phyloP scores from a whole-genome alignment of 2,113 vertebrate genomes.

The Cynoglossus semilaevis region DNA sequence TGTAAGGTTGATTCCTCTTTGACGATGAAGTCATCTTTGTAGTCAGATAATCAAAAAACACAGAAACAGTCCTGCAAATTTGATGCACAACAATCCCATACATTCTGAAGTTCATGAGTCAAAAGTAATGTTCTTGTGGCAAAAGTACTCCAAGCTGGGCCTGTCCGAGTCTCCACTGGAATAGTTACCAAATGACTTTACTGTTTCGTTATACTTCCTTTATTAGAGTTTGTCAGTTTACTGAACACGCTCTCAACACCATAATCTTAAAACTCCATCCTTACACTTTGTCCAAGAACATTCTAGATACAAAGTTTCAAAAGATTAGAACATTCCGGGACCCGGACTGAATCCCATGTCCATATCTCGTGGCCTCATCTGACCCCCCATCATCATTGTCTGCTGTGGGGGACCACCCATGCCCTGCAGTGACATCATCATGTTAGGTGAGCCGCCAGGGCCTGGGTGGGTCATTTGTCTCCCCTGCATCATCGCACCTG shows the following conservation, averaged over 20 bases:
- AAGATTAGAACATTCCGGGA: conserved; percentile 83
- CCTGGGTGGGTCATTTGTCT: conserved; percentile 94
- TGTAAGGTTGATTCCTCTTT: conserved; percentile 66
- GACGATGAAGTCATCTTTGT: conserved; percentile 66
- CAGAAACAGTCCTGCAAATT: conserved; percentile 67
- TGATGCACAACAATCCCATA: conserved; percentile 75
- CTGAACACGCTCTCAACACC: conserved; percentile 33
- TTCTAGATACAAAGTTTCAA: conserved; percentile 90
- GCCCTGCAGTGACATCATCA: conserved; percentile 99
- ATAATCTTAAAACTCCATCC: conserved; percentile 36
- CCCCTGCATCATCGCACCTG: conserved; percentile 92
- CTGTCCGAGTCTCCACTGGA: conserved; percentile 51
- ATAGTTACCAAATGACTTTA: conserved; percentile 59
- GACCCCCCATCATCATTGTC: conserved; percentile 98
- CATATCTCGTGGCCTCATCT: conserved; percentile 97
- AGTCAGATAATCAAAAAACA: conserved; percentile 72
- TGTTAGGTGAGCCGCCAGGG: conserved; percentile 93
- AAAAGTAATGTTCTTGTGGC: conserved; percentile 71
- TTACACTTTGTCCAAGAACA: conserved; percentile 89
- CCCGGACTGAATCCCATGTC: conserved; percentile 98
- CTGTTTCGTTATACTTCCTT: conserved; percentile 56
- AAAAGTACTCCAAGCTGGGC: conserved; percentile 61
- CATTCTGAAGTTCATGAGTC: conserved; percentile 75
- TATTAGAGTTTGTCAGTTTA: conserved; percentile 51
- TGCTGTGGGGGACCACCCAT: conserved; percentile 96